A percentile compares a stretch with the other conserved stretches of the same genome.
Evolutionary conservation across 92 coral and sea anemone species (phyloP).

Genomic region (Anthopleura xanthogrammica): DNA sequence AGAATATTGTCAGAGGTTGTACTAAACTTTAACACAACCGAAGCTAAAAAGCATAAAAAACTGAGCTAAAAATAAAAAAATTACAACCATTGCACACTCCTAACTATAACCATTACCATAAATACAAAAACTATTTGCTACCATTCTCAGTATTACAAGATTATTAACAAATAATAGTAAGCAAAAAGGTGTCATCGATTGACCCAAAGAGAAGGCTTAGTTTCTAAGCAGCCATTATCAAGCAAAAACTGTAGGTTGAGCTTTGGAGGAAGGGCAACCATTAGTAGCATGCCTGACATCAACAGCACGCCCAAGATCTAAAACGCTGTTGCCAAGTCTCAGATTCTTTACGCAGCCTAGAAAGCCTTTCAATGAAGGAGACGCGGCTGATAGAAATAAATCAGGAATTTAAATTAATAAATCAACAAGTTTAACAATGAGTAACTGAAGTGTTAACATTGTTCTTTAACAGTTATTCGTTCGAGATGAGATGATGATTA

Average conservation of each 20-base stretch:
- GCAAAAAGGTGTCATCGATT: not conserved
- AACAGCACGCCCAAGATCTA: conserved; percentile 41
- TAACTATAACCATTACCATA: no score
- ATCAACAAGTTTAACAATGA: not conserved
- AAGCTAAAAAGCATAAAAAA: no score
- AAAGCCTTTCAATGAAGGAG: conserved; percentile 27
- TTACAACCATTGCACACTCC: no score
- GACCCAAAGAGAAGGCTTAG: not conserved
- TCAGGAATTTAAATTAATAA: not conserved
- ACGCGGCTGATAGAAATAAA: not conserved
- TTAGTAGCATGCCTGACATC: not conserved
- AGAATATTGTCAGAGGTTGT: no score
- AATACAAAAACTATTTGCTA: no score
- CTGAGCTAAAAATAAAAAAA: no score
- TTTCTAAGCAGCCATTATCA: not conserved
- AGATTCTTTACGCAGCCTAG: conserved; percentile 51
- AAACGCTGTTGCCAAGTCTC: conserved; percentile 13
- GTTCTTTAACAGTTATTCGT: no score
- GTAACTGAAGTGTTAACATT: no score
- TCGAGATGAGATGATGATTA: no score
- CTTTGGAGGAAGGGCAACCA: not conserved
- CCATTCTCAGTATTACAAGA: not conserved
- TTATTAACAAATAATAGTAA: not conserved
- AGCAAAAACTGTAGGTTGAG: not conserved
- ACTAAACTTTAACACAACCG: no score